These are phyloP conservation scores for Clamator glandarius DNA, from an alignment of 2,797 vertebrate species.

Conservation along the genomic window DNA sequence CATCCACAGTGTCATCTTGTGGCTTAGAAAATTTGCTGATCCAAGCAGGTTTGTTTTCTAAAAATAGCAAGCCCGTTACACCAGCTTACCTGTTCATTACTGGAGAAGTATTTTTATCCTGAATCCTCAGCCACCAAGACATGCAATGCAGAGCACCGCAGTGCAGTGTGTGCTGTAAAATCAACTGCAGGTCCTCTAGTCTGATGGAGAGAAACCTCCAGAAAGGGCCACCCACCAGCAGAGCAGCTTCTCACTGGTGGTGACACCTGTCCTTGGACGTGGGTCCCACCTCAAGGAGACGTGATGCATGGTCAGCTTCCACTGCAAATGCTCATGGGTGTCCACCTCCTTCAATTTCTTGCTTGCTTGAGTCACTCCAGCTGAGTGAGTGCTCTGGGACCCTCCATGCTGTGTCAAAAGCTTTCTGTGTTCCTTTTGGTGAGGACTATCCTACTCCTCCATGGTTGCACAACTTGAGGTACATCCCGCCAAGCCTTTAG, in stretches of 20 bases:
- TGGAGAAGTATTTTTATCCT: background rate
- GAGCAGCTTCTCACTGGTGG: background rate
- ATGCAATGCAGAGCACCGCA: fast-evolving
- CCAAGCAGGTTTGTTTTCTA: background rate
- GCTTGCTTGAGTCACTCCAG: background rate
- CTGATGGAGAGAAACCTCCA: background rate
- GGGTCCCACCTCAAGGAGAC: background rate
- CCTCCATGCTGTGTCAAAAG: background rate
- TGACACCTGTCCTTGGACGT: fast-evolving
- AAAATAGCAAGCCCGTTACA: background rate
- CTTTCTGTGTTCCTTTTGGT: background rate
- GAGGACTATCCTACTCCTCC: background rate
- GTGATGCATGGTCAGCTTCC: background rate
- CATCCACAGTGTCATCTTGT: background rate
- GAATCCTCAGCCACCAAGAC: background rate
- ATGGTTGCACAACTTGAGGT: background rate
- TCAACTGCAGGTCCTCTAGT: background rate
- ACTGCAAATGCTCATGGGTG: background rate
- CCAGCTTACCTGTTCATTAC: background rate
- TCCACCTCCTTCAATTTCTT: background rate
- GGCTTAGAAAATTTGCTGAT: background rate
- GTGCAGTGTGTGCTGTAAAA: background rate
- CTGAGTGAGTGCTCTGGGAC: background rate
- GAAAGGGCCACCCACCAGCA: background rate
- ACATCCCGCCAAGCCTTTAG: background rate